phyloP scores from a whole-genome alignment of 2,113 vertebrate species.

The Oreochromis niloticus region DNA sequence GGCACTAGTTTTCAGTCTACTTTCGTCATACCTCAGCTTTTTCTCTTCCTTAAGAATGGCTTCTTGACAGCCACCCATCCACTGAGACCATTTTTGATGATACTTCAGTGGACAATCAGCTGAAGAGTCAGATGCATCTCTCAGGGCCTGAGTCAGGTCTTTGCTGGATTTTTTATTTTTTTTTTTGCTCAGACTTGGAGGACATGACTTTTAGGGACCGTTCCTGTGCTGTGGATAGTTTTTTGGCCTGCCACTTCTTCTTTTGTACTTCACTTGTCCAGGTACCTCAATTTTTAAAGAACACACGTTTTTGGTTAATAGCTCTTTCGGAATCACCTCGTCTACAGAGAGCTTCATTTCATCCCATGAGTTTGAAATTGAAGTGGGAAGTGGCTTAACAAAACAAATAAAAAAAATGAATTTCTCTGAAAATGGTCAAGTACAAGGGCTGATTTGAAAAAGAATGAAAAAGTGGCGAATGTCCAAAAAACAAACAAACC shows the following conservation, averaged over 20 bases:
- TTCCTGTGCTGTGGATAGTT: neutral
- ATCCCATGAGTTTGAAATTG: neutral
- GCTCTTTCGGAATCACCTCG: neutral
- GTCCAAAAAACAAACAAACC: neutral
- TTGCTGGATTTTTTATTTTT: neutral
- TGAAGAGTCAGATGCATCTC: neutral
- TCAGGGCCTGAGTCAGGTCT: neutral
- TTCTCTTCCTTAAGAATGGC: neutral
- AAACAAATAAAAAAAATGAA: neutral
- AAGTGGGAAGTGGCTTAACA: neutral
- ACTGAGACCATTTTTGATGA: neutral
- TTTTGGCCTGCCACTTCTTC: neutral
- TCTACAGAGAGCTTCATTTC: neutral
- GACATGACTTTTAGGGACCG: neutral
- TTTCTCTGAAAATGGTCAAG: neutral
- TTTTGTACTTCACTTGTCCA: neutral
- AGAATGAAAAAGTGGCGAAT: rapidly evolving
- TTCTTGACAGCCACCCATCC: neutral
- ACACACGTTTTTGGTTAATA: neutral
- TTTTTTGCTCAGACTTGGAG: neutral
- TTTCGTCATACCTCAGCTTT: neutral
- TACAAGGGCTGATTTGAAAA: neutral
- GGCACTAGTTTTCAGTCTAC: neutral
- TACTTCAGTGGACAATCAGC: neutral
- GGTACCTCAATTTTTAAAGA: neutral